Percentiles rank a stretch among this genome's conserved stretches.
phyloP scores from a whole-genome alignment of 2,797 vertebrate species.

The Hephaestus fuliginosus region DNA sequence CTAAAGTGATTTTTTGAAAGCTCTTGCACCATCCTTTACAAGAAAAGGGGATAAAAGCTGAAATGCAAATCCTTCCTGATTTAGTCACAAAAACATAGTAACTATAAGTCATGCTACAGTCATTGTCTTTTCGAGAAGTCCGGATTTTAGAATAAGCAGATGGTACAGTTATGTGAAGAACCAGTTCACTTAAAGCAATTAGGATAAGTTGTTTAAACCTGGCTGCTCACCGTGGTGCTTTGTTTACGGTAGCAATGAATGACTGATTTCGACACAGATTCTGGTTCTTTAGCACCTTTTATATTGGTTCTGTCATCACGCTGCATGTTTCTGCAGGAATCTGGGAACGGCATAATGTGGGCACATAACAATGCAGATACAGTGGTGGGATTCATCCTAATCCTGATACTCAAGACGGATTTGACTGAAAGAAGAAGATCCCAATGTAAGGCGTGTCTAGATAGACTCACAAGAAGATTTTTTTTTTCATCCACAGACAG shows the following conservation, averaged over 20 bases:
- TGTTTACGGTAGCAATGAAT: neutral
- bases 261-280: slow-evolving; percentile 19
- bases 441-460: slow-evolving; percentile 53
- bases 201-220: neutral
- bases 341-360: slow-evolving; percentile 14
- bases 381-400: slow-evolving; percentile 42
- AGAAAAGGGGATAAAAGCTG: neutral
- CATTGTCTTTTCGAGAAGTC: neutral
- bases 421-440: slow-evolving; percentile 48
- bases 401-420: slow-evolving; percentile 44
- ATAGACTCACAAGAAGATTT: slow-evolving; percentile 25
- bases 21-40: neutral
- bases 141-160: neutral
- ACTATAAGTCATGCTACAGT: neutral
- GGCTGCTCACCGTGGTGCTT: neutral
- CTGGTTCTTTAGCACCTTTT: slow-evolving; percentile 15
- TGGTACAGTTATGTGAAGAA: neutral
- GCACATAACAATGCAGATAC: slow-evolving; percentile 33
- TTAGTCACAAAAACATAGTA: neutral
- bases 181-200: neutral
- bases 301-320: slow-evolving; percentile 34
- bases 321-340: slow-evolving; percentile 52
- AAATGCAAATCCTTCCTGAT: neutral
- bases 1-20: slow-evolving; percentile 9
- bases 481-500: neutral